Conservation (phyloP, 2,888 invertebrate genomes). For the Cantharis nigra region DNA sequence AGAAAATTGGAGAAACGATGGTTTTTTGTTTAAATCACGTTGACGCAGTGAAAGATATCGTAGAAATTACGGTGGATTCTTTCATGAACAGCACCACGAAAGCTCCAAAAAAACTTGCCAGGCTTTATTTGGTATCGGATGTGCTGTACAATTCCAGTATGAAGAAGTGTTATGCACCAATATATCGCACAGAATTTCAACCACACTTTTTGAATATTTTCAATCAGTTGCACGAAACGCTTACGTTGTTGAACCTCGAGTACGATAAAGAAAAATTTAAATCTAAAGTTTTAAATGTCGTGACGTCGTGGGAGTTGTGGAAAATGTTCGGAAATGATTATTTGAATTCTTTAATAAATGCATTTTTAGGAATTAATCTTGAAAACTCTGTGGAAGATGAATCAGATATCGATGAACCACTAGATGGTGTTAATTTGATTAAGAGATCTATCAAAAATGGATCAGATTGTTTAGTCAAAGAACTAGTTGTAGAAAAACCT, state of each 20-base stretch:
- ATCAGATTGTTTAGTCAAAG: slow-evolving; percentile 10
- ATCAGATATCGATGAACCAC: slow-evolving; percentile 49
- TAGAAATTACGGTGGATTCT: slow-evolving; percentile 86
- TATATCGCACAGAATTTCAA: slow-evolving; percentile 82
- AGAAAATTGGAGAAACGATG: slow-evolving; percentile 89
- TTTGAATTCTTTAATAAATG: slow-evolving; percentile 80
- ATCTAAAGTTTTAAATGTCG: slow-evolving; percentile 79
- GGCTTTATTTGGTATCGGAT: slow-evolving; percentile 93
- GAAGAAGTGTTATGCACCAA: slow-evolving; percentile 84
- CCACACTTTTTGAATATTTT: slow-evolving; percentile 75
- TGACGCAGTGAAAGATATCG: slow-evolving; percentile 90
- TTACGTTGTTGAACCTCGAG: slow-evolving; percentile 70
- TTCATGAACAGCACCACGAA: slow-evolving; percentile 70
- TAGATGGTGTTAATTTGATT: slow-evolving; percentile 50
- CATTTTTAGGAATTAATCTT: slow-evolving; percentile 74
- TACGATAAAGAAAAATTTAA: slow-evolving; percentile 92
- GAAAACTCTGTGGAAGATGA: slow-evolving; percentile 45
- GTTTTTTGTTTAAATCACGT: slow-evolving; percentile 97
- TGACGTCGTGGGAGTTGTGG: slow-evolving; percentile 96
- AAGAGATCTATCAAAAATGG: slow-evolving; percentile 43
- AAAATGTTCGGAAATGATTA: slow-evolving; percentile 89
- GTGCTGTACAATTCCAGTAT: slow-evolving; percentile 93
- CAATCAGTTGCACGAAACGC: slow-evolving; percentile 70
- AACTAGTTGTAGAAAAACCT: not conserved
- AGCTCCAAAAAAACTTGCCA: slow-evolving; percentile 83